Conservation (phyloP, 2,113 vertebrate species). For the Lampris incognitus region DNA sequence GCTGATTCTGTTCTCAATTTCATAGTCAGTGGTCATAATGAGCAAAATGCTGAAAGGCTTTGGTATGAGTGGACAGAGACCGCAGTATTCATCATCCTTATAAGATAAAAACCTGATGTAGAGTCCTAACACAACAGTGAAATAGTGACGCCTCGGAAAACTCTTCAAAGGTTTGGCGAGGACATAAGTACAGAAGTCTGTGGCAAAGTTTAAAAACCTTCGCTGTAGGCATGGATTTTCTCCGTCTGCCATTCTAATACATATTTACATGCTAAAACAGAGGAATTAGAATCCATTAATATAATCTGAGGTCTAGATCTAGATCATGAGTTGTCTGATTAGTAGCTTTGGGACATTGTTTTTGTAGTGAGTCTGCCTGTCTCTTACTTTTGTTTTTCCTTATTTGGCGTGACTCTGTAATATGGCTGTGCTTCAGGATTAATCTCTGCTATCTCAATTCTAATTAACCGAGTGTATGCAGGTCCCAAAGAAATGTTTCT, state of each 20-base stretch:
- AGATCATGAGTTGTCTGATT: constrained; percentile 84
- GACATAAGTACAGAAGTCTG: constrained; percentile 59
- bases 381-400: constrained; percentile 77
- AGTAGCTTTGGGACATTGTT: constrained; percentile 83
- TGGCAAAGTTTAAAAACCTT: constrained; percentile 61
- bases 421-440: constrained; percentile 75
- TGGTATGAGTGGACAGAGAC: constrained; percentile 17
- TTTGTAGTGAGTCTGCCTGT: constrained; percentile 78
- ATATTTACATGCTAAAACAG: constrained; percentile 84
- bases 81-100: constrained; percentile 29
- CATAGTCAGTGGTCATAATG: constrained; percentile 24
- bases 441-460: constrained; percentile 74
- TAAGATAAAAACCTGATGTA: constrained; percentile 30
- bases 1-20: background rate
- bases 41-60: constrained; percentile 9
- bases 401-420: constrained; percentile 75
- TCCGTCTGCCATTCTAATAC: constrained; percentile 78
- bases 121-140: constrained; percentile 28
- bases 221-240: constrained; percentile 79
- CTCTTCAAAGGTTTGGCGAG: constrained; percentile 66
- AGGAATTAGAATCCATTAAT: constrained; percentile 86
- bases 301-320: constrained; percentile 82
- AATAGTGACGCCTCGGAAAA: constrained; percentile 47
- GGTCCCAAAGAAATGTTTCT: constrained; percentile 50
- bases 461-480: constrained; percentile 69